Percentiles rank a stretch among this genome's conserved stretches.
phyloP scores from a whole-genome alignment of 2,797 vertebrate species.

The Oreortyx pictus region DNA sequence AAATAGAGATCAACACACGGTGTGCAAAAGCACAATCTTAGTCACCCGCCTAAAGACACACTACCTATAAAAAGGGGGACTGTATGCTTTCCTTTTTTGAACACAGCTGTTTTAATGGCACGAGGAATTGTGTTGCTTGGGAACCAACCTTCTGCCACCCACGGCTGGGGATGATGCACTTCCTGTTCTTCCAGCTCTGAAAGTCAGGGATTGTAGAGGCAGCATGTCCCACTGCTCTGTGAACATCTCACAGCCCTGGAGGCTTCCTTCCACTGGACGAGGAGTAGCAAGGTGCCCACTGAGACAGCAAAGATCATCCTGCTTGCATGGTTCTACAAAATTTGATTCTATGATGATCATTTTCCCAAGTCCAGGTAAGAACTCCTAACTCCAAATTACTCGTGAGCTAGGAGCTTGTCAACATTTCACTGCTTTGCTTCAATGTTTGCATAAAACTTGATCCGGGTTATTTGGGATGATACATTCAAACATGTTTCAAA shows the following conservation, averaged over 20 bases:
- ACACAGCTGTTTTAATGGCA: not conserved
- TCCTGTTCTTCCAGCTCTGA: not conserved
- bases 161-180: not conserved
- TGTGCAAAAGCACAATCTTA: not conserved
- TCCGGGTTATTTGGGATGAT: not conserved
- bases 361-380: not conserved
- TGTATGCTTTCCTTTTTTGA: not conserved
- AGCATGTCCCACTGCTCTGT: not conserved
- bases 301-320: not conserved
- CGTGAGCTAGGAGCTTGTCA: not conserved
- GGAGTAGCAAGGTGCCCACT: not conserved
- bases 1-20: not conserved
- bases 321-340: no score
- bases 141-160: rapidly evolving
- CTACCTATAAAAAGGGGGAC: not conserved
- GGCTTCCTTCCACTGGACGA: not conserved
- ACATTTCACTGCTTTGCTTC: not conserved
- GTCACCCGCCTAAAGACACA: not conserved
- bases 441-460: not conserved
- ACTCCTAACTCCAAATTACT: not conserved
- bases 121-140: rapidly evolving
- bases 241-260: rapidly evolving
- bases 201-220: not conserved
- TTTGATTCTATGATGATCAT: no score
- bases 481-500: not conserved